A percentile compares a stretch with the other conserved stretches of the same genome.
phyloP scores from a whole-genome alignment of 2,113 vertebrate genomes.

The Plotosus lineatus region DNA sequence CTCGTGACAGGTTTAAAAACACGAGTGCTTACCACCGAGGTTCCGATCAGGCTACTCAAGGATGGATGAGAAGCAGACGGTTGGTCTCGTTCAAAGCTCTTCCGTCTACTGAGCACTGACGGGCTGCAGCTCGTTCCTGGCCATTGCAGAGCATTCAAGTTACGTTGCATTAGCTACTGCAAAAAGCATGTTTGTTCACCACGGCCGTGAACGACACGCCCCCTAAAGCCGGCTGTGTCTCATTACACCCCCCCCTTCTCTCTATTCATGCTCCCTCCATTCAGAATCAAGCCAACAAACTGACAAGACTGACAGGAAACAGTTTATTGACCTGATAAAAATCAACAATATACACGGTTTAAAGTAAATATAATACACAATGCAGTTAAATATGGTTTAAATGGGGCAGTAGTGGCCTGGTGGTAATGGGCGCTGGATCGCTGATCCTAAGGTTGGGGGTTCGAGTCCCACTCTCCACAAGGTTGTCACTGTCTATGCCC shows the following conservation, averaged over 20 bases:
- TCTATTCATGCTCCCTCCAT: not conserved
- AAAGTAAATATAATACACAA: not conserved
- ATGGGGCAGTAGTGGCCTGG: too few relatives aligned
- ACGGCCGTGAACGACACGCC: conserved; percentile 51
- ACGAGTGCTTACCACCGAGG: conserved; percentile 64
- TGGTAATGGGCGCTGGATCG: too few relatives aligned
- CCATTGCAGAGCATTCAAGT: conserved; percentile 60
- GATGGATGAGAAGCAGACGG: conserved; percentile 45
- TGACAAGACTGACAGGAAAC: not conserved
- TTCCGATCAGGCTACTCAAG: conserved; percentile 24
- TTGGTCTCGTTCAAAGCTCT: conserved; percentile 60
- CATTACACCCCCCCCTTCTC: not conserved
- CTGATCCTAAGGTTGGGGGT: too few relatives aligned
- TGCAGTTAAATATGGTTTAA: too few relatives aligned
- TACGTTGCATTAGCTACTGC: conserved; percentile 59
- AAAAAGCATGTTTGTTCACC: conserved; percentile 57
- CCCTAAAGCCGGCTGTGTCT: not conserved
- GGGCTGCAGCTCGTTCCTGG: conserved; percentile 44
- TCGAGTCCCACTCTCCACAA: too few relatives aligned
- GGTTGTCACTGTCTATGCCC: too few relatives aligned
- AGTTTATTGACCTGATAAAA: not conserved
- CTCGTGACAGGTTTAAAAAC: conserved; percentile 18
- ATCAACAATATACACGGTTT: not conserved
- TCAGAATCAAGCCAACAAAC: not conserved
- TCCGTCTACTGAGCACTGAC: conserved; percentile 64